Base-by-base conservation (phyloP, 2,888 invertebrate species). In the Eristalinus sepulchralis region DNA sequence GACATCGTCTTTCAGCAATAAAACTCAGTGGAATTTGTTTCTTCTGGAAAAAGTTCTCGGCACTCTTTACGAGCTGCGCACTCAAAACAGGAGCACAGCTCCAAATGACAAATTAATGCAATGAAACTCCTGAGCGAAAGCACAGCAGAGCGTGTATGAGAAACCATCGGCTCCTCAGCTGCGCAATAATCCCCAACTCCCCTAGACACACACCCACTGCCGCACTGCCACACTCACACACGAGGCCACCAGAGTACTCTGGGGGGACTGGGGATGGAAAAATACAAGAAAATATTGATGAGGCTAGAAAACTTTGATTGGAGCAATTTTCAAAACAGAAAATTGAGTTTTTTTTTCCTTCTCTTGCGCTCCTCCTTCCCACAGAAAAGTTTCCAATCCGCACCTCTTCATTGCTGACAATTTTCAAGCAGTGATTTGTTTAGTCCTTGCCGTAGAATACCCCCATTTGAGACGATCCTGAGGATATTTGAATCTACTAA, bases 221-320 rank as follows among this genome's bases (percentile, higher is more conserved):
- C n/a, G n/a, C 33, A 47, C 20, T 33, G 6, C 13, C 64, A 13
- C 27, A 63, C 24, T 13, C 55, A 2, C 9, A 53, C 33, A 31
- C 53, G n/a, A 22, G 17, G n/a, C 17, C 47, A 22, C 53, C 34
- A 47, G 55, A 47, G 64, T 5, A 47, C 5, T n/a, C n/a, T n/a
- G 6, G 33, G 68, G 53, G 39, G 62, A 57, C 62, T n/a, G 47
- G 8, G 47, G 77, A 63, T 47, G 57, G 77, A 68, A 77, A 82
- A 82, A 85, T 82, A 78, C 83, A 86, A 86, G 83, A 83, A 82
- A 86, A 86, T 86, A 86, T 86, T 86, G 86, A 86, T 83, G 86
- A 86, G 78, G 86, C 78, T 86, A 79, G 82, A 85, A 86, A 86
- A 86, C 78, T 86, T 86, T 86, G 86, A 86, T 86, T 86, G 86